phyloP scores from a whole-genome alignment of 2,888 invertebrate genomes.

The Tachina lurida region DNA sequence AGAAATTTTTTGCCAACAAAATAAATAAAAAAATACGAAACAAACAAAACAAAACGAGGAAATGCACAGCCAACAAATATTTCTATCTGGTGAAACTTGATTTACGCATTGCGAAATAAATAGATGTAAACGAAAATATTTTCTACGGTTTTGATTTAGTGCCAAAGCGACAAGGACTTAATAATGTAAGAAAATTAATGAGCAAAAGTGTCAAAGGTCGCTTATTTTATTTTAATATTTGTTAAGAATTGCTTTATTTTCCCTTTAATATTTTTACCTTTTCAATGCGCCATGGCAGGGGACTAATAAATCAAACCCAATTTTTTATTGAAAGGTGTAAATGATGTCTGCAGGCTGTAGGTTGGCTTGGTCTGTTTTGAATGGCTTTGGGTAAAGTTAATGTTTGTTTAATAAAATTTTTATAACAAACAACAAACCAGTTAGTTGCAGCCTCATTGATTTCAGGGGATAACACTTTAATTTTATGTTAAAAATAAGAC shows the following conservation, averaged over 20 bases:
- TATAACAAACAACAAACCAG: background rate
- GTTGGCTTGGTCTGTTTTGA: slow-evolving; percentile 22
- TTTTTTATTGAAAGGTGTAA: background rate
- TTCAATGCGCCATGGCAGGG: background rate
- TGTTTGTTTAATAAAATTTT: background rate
- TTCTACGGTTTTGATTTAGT: slow-evolving; percentile 66
- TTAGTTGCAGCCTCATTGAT: too few relatives aligned
- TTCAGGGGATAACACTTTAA: too few relatives aligned
- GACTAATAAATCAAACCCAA: slow-evolving; percentile 3
- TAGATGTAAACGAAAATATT: background rate
- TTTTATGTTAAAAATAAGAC: too few relatives aligned
- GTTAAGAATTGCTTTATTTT: background rate
- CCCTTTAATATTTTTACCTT: slow-evolving; percentile 10
- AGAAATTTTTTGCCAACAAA: slow-evolving; percentile 42
- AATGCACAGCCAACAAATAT: slow-evolving; percentile 19
- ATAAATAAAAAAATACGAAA: slow-evolving; percentile 19
- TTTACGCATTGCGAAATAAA: slow-evolving; percentile 60
- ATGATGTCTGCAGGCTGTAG: slow-evolving; percentile 9
- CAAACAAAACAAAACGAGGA: background rate
- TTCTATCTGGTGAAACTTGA: slow-evolving; percentile 51
- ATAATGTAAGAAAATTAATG: slow-evolving; percentile 76
- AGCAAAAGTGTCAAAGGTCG: slow-evolving; percentile 75
- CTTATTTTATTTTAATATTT: slow-evolving; percentile 62
- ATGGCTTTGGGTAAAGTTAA: background rate
- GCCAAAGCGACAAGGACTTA: slow-evolving; percentile 72